Evolutionary conservation across 2,888 invertebrate genomes (phyloP).

Genomic region (Orthosia cruda): DNA sequence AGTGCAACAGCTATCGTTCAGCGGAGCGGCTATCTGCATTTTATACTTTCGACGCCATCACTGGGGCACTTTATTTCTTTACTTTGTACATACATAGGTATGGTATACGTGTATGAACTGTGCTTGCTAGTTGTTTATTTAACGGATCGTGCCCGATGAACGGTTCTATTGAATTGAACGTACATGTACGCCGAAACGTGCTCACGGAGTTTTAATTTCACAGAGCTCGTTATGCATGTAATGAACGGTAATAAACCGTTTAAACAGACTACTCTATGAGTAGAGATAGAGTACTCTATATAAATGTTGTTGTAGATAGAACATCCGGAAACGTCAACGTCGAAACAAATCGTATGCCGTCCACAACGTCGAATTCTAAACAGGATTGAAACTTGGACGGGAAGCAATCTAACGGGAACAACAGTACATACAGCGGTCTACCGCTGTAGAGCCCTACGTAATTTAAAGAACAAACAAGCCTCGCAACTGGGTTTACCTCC

Average conservation of each 20-base stretch:
- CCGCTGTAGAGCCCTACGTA: constrained; percentile 79
- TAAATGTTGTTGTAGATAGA: constrained; percentile 15
- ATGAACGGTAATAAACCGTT: constrained; percentile 42
- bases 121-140: constrained; percentile 82
- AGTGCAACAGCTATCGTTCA: constrained; percentile 84
- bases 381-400: constrained; percentile 83
- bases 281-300: background rate
- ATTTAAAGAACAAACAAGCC: constrained; percentile 87
- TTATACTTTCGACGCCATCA: constrained; percentile 84
- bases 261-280: constrained; percentile 26
- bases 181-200: constrained; percentile 68
- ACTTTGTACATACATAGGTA: constrained; percentile 79
- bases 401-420: constrained; percentile 81
- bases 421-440: constrained; percentile 78
- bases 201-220: constrained; percentile 56
- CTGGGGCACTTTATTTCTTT: constrained; percentile 80
- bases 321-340: constrained; percentile 47
- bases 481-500: constrained; percentile 76
- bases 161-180: constrained; percentile 77
- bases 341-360: constrained; percentile 76
- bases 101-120: constrained; percentile 69
- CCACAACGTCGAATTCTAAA: constrained; percentile 77
- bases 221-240: constrained; percentile 54
- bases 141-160: constrained; percentile 76
- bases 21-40: constrained; percentile 86